Percentiles rank a stretch among this genome's conserved stretches.
phyloP scores from a whole-genome alignment of 53 echinoderm and acorn worm species.

The Arbacia lixula region DNA sequence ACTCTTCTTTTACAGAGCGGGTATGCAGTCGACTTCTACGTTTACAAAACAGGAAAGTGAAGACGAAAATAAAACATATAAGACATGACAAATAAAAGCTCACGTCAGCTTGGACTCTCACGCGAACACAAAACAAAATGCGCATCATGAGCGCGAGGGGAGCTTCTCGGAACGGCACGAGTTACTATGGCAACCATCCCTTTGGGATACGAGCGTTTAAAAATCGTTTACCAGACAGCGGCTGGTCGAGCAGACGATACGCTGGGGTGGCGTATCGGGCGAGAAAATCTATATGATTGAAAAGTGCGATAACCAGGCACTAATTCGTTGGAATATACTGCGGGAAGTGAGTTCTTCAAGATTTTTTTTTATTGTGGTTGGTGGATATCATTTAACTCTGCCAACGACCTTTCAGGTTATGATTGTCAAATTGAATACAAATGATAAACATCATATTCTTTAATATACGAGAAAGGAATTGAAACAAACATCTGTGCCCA shows the following conservation, averaged over 20 bases:
- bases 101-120: neutral
- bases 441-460: neutral
- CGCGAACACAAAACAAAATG: neutral
- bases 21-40: too few species aligned
- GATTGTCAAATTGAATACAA: neutral
- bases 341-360: neutral
- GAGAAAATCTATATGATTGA: neutral
- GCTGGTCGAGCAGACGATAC: too few species aligned
- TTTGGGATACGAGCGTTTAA: conserved; percentile 10
- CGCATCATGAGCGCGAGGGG: neutral
- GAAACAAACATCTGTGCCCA: too few species aligned
- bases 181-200: conserved; percentile 15
- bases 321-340: neutral
- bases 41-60: too few species aligned
- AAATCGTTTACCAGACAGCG: neutral
- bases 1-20: too few species aligned
- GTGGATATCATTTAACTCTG: too few species aligned
- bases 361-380: too few species aligned
- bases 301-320: conserved; percentile 24
- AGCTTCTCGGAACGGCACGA: conserved; percentile 20
- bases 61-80: conserved; percentile 1
- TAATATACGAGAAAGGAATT: neutral
- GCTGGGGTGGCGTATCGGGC: neutral
- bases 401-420: too few species aligned
- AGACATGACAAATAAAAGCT: neutral